phyloP scores from a whole-genome alignment of 2,113 vertebrate genomes.

The Micromys minutus region DNA sequence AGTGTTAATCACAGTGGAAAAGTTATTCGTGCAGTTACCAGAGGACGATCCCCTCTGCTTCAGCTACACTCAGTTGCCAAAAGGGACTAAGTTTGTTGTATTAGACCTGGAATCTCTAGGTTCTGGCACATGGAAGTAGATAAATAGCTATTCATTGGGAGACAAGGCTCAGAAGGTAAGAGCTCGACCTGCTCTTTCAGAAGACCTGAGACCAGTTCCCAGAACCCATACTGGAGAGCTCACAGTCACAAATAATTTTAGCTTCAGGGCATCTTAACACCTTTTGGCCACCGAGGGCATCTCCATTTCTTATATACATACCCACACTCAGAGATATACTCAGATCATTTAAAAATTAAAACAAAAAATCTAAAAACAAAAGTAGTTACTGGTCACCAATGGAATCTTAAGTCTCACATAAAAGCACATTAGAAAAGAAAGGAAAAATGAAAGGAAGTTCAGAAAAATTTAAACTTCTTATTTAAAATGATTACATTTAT shows the following conservation, averaged over 20 bases:
- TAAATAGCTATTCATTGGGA: background rate
- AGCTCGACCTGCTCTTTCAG: background rate
- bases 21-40: background rate
- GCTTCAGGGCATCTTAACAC: background rate
- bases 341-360: background rate
- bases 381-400: background rate
- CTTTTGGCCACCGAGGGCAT: background rate
- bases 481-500: background rate
- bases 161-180: background rate
- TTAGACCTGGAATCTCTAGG: background rate
- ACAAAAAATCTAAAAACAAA: background rate
- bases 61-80: background rate
- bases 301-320: background rate
- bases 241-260: no score
- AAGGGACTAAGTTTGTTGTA: background rate
- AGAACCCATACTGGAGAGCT: background rate
- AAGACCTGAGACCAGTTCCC: background rate
- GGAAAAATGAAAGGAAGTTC: background rate
- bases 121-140: background rate
- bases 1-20: background rate
- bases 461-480: background rate
- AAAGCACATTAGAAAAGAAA: background rate
- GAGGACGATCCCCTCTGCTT: background rate
- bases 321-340: background rate
- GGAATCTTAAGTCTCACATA: background rate